Conservation (phyloP, 2,797 vertebrate genomes). For the Centroberyx gerrardi region DNA sequence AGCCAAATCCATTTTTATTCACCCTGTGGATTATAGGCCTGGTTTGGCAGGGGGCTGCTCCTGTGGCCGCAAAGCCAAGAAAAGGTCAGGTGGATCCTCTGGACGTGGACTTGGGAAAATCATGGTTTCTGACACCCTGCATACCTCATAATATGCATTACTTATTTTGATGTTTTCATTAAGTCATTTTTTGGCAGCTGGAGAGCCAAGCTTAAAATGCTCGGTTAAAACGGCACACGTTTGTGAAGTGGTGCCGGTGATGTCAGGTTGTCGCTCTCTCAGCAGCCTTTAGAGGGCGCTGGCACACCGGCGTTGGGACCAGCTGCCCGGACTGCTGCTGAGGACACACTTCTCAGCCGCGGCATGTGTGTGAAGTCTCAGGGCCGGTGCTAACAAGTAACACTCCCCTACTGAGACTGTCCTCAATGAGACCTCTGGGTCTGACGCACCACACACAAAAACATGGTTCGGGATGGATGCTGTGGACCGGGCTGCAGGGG, state of each 20-base stretch:
- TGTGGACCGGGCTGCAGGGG: too few species aligned
- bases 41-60: conserved; percentile 50
- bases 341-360: conserved; percentile 70
- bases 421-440: conserved; percentile 42
- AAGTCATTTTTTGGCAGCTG: background rate
- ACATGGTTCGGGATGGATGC: background rate
- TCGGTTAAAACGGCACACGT: background rate
- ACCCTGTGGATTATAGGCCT: conserved; percentile 68
- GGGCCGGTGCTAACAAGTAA: conserved; percentile 70
- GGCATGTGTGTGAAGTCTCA: conserved; percentile 68
- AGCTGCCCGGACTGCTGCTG: conserved; percentile 39
- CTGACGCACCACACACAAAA: background rate
- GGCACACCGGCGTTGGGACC: conserved; percentile 39
- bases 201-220: background rate
- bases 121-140: too few species aligned
- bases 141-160: too few species aligned
- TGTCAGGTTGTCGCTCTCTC: background rate
- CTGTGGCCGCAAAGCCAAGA: conserved; percentile 31
- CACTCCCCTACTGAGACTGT: conserved; percentile 37
- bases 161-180: too few species aligned
- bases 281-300: conserved; percentile 66
- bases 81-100: conserved; percentile 39
- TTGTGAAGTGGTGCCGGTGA: background rate
- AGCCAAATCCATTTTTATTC: conserved; percentile 79
- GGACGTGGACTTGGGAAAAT: background rate